Percentiles rank a stretch among this genome's conserved stretches.
Conservation (phyloP, 2,113 vertebrate genomes). For the Lagopus muta region DNA sequence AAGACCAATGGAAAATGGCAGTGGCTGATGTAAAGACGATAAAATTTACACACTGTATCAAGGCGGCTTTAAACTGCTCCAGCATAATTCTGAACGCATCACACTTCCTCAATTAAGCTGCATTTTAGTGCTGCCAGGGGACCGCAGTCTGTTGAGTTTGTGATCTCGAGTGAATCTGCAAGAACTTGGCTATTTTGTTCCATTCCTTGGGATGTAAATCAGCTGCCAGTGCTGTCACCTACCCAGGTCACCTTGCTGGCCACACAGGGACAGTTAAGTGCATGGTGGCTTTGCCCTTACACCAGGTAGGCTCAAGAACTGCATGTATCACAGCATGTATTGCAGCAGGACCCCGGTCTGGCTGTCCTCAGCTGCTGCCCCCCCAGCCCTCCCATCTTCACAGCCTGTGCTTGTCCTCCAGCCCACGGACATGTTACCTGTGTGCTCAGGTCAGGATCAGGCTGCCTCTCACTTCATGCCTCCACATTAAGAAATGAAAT, state of each 20-base stretch:
- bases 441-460: background rate
- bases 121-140: constrained; percentile 12
- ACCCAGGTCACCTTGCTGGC: background rate
- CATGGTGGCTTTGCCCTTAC: background rate
- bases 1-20: constrained; percentile 23
- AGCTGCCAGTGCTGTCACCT: background rate
- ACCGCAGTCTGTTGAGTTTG: background rate
- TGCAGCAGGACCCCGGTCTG: background rate
- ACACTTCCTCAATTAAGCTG: background rate
- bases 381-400: background rate
- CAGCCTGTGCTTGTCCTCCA: background rate
- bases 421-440: background rate
- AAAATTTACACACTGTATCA: constrained; percentile 42
- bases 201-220: background rate
- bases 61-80: constrained; percentile 20
- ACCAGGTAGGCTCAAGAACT: background rate
- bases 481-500: background rate
- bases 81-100: background rate
- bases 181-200: background rate
- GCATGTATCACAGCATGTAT: background rate
- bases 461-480: background rate
- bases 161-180: background rate
- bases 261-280: fast-evolving
- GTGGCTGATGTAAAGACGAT: constrained; percentile 32
- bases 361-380: background rate